Evolutionary conservation across 2,888 invertebrate genomes (phyloP), one percentile per base, ranked within the genome.

Genomic region (Maniola hyperantus): DNA sequence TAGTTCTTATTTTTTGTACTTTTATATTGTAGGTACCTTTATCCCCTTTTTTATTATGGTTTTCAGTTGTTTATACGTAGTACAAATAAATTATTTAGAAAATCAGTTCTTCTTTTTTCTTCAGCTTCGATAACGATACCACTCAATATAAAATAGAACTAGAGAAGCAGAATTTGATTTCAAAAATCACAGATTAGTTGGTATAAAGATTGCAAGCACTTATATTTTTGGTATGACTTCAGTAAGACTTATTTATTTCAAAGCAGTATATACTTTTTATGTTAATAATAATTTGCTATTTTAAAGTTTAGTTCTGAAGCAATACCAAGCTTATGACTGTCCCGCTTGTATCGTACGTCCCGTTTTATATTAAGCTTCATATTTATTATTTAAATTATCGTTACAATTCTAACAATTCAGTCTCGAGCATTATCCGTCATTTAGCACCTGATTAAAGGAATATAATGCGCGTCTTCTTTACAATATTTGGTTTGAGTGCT

Each of bases 371-470:
- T 42, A 13, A 6, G 7, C 11, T 26, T 36, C 13, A 63, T 54
- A 55, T 63, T 63, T 55, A 18, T 46, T 46, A 1, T 18, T 1
- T 34, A 13, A 34, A 51, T 63, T 63, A 63, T 15, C 63, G 46
- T 44, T 0, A n/a, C 34, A 63, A 33, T 11, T 33, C 46, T 71
- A 66, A 18, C 36, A 34, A 61, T 50, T 60, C 76, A 74, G 71
- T 73, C 51, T 61, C 6, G 18, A 58, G 34, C 69, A 66, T 71
- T 71, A 74, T 66, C 51, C 34, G 55, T 34, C 11, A 54, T 67
- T 74, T 73, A 74, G 69, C 71, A 48, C 51, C 64, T 65, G 44
- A 15, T 60, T 55, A 59, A 13, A 20, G 10, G 53, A 62, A 55
- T 57, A 66, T 39, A 39, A 65, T 50, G 46, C 62, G 18, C 54